Conservation (phyloP, 1,140 invertebrate species). For the Euura saliciscinereae region DNA sequence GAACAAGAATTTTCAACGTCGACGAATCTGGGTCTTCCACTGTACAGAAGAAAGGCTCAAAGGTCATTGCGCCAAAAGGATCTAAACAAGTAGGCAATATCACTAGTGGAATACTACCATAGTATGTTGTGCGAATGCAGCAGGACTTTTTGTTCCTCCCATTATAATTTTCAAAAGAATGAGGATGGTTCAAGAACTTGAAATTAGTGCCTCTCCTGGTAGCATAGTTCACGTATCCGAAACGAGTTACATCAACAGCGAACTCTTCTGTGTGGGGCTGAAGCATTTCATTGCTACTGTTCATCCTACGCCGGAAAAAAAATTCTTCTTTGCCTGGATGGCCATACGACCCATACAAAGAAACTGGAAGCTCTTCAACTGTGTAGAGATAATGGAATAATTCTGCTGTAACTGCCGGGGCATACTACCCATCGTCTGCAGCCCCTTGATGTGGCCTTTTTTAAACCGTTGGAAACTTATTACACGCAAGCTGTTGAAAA, state of each 20-base stretch:
- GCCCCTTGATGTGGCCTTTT: constrained; percentile 37
- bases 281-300: constrained; percentile 19
- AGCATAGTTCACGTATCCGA: constrained; percentile 22
- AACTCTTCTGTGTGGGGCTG: constrained; percentile 21
- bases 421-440: constrained; percentile 43
- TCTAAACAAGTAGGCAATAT: neutral
- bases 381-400: constrained; percentile 27
- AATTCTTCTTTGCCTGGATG: constrained; percentile 39
- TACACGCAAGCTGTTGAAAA: neutral
- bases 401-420: constrained; percentile 28
- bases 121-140: constrained; percentile 48
- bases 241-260: constrained; percentile 22
- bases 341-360: constrained; percentile 37
- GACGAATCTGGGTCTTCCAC: constrained; percentile 44
- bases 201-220: constrained; percentile 33
- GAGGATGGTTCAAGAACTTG: constrained; percentile 39
- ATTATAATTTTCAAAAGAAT: constrained; percentile 46
- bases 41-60: constrained; percentile 38
- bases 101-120: constrained; percentile 44
- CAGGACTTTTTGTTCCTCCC: constrained; percentile 43
- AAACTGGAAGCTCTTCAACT: constrained; percentile 35
- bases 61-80: neutral
- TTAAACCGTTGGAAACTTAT: neutral
- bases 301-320: constrained; percentile 30
- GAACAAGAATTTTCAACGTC: constrained; percentile 50